Conservation (phyloP, 1,140 invertebrate species). For the Eumaeus atala region DNA sequence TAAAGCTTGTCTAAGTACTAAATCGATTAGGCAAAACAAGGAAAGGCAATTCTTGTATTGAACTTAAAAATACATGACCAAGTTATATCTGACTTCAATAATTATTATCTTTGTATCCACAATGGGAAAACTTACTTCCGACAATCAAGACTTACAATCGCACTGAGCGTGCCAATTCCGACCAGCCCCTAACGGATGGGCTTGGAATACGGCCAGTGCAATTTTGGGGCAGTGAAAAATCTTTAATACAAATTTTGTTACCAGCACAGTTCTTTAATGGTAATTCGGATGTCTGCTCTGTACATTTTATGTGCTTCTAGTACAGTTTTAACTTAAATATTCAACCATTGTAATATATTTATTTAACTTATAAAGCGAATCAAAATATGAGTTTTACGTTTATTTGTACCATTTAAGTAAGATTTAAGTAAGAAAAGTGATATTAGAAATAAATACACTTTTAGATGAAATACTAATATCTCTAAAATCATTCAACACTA, state of each 20-base stretch:
- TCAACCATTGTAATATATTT: not conserved
- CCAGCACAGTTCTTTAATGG: conserved; percentile 1
- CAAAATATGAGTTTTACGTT: too few species aligned
- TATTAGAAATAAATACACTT: too few species aligned
- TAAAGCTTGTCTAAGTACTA: too few species aligned
- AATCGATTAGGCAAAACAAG: too few species aligned
- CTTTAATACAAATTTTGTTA: conserved; percentile 9
- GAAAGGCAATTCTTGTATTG: too few species aligned
- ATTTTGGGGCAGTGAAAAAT: conserved; percentile 23
- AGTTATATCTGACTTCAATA: too few species aligned
- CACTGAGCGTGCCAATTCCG: conserved; percentile 18
- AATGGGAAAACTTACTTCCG: conserved; percentile 7
- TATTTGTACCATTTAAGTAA: too few species aligned
- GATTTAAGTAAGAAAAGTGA: too few species aligned
- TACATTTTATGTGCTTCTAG: not conserved
- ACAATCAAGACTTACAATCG: conserved; percentile 8
- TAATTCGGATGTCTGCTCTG: not conserved
- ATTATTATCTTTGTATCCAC: conserved; percentile 4
- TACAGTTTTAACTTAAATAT: not conserved
- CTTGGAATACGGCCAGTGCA: conserved; percentile 20
- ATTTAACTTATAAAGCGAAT: too few species aligned
- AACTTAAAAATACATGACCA: too few species aligned
- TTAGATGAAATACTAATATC: too few species aligned
- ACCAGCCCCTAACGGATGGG: conserved; percentile 18
- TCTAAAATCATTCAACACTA: too few species aligned